Percentiles rank a stretch among this genome's conserved stretches.
Conservation (phyloP, 2,113 vertebrate species). For the Aythya baeri region DNA sequence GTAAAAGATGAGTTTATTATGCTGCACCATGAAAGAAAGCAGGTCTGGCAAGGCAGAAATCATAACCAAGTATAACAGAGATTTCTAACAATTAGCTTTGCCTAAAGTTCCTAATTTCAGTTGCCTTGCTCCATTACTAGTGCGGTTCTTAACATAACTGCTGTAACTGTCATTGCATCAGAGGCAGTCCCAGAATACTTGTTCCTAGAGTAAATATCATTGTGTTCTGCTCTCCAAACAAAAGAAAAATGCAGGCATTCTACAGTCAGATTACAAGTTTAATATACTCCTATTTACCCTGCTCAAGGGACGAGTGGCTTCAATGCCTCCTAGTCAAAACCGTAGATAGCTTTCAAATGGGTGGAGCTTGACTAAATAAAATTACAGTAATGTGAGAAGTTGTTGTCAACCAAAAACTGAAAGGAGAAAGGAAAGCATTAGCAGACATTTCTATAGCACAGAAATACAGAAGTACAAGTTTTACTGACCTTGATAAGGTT, state of each 20-base stretch:
- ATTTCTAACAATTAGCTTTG: neutral
- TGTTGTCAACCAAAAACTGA: neutral
- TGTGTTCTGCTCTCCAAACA: neutral
- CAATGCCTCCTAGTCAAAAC: neutral
- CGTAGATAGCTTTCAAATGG: conserved; percentile 1
- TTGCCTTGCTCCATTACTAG: neutral
- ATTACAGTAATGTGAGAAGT: neutral
- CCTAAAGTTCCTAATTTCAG: neutral
- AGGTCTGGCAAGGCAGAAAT: neutral
- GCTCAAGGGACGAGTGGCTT: neutral
- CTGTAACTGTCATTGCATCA: neutral
- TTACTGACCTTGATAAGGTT: neutral
- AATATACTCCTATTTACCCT: neutral
- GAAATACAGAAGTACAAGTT: neutral
- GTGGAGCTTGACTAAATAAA: neutral
- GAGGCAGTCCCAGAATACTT: neutral
- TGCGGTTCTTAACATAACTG: neutral
- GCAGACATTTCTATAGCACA: neutral
- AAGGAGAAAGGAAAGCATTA: neutral
- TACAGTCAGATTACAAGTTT: conserved; percentile 16
- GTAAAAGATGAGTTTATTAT: neutral
- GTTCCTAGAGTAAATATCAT: neutral
- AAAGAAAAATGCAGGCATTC: neutral
- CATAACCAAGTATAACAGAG: neutral
- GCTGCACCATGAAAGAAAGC: neutral